phyloP scores from a whole-genome alignment of 2,797 vertebrate species.

The Loris lydekkerianus region DNA sequence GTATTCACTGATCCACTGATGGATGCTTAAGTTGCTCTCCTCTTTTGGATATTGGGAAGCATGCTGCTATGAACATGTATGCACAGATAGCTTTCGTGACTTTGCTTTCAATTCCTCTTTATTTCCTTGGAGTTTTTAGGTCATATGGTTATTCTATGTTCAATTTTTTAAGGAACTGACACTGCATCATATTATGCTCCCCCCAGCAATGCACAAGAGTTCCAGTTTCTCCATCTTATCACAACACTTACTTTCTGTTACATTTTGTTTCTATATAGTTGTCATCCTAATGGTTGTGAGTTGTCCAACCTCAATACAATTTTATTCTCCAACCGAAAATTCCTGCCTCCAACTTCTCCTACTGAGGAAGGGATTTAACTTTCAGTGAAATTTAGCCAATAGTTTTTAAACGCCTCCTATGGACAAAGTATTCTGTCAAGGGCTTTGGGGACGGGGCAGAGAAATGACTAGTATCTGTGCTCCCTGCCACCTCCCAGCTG shows the following conservation, averaged over 20 bases:
- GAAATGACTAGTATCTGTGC: too few relatives aligned
- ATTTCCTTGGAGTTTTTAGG: not conserved
- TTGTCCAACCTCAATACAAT: not conserved
- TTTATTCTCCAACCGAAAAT: not conserved
- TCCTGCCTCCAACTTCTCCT: not conserved
- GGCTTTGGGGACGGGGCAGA: not conserved
- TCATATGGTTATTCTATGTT: fast-evolving
- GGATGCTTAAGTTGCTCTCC: too few relatives aligned
- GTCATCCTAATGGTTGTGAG: not conserved
- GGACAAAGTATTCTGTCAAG: not conserved
- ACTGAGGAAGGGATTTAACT: not conserved
- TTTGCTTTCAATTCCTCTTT: not conserved
- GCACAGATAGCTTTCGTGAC: not conserved
- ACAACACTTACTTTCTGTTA: not conserved
- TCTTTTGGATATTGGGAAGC: not conserved
- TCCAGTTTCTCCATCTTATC: not conserved
- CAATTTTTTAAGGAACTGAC: not conserved
- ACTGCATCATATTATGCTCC: not conserved
- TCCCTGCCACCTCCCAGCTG: not conserved
- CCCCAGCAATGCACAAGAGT: not conserved
- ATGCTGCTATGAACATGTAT: too few relatives aligned
- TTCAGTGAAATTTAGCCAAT: not conserved
- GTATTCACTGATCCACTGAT: not conserved
- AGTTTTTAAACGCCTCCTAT: not conserved
- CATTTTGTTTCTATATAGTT: not conserved